phyloP scores from a whole-genome alignment of 2,797 vertebrate genomes.

The Pantherophis vulpinus region DNA sequence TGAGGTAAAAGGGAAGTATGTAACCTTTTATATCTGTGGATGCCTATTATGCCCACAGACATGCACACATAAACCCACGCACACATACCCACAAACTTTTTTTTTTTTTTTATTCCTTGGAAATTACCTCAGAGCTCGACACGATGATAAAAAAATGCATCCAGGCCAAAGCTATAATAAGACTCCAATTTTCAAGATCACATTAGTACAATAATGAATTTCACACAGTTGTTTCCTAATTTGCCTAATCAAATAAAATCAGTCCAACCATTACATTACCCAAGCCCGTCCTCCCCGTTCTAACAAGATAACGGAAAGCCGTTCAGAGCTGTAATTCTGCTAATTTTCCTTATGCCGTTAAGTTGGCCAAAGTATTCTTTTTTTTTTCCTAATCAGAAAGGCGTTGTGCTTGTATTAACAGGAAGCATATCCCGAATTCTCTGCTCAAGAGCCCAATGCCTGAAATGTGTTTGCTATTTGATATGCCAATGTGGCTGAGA shows the following conservation, averaged over 20 bases:
- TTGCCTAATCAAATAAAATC: conserved; percentile 64
- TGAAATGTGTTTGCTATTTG: neutral
- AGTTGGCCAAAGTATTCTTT: conserved; percentile 43
- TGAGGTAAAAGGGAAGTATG: neutral
- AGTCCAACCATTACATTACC: conserved; percentile 56
- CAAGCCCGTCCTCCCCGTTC: conserved; percentile 38
- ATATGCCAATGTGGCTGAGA: neutral
- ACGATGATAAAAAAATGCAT: conserved; percentile 25
- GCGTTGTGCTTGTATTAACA: conserved; percentile 22
- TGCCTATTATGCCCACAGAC: neutral
- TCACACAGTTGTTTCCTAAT: conserved; percentile 66
- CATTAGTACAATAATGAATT: conserved; percentile 58
- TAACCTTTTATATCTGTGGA: neutral
- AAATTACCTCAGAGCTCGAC: neutral
- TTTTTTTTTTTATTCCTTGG: neutral
- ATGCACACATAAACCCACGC: rapidly evolving
- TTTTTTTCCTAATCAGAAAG: conserved; percentile 30
- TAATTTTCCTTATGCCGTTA: conserved; percentile 43
- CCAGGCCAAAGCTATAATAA: conserved; percentile 43
- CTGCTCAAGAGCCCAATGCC: neutral
- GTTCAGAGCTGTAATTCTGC: conserved; percentile 42
- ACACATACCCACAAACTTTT: neutral
- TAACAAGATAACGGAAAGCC: conserved; percentile 44
- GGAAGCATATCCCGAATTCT: neutral
- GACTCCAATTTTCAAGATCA: conserved; percentile 55